A percentile compares a stretch with the other conserved stretches of the same genome.
phyloP scores from a whole-genome alignment of 2,113 vertebrate species.

The Cariama cristata region DNA sequence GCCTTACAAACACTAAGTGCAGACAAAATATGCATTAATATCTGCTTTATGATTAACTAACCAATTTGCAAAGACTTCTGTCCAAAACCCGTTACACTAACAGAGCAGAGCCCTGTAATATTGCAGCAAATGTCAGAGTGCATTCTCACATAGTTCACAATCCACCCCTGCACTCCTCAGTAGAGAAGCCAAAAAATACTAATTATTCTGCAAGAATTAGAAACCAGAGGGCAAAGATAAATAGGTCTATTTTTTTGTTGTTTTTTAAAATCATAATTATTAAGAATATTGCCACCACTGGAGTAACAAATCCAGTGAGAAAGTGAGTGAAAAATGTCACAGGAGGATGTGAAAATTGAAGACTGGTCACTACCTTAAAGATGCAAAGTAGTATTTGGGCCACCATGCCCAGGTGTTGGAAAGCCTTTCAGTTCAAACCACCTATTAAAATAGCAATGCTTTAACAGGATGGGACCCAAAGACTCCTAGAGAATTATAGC shows the following conservation, averaged over 20 bases:
- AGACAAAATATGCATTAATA: background rate
- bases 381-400: background rate
- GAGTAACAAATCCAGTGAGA: background rate
- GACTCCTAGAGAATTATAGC: background rate
- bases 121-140: background rate
- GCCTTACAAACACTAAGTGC: background rate
- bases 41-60: background rate
- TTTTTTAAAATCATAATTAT: fast-evolving
- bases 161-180: background rate
- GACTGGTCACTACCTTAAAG: background rate
- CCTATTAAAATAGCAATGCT: background rate
- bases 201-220: background rate
- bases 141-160: background rate
- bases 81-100: background rate
- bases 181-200: background rate
- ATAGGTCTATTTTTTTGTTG: background rate
- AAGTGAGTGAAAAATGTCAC: background rate
- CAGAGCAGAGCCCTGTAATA: background rate
- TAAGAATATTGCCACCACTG: background rate
- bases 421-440: background rate
- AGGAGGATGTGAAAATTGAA: background rate
- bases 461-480: background rate
- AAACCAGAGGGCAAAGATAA: background rate
- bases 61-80: background rate
- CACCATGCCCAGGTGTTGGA: background rate